Evolutionary conservation across 2,888 invertebrate species (phyloP), one percentile per base, ranked within the genome.

Genomic region (Liopterus haemorrhoidalis): DNA sequence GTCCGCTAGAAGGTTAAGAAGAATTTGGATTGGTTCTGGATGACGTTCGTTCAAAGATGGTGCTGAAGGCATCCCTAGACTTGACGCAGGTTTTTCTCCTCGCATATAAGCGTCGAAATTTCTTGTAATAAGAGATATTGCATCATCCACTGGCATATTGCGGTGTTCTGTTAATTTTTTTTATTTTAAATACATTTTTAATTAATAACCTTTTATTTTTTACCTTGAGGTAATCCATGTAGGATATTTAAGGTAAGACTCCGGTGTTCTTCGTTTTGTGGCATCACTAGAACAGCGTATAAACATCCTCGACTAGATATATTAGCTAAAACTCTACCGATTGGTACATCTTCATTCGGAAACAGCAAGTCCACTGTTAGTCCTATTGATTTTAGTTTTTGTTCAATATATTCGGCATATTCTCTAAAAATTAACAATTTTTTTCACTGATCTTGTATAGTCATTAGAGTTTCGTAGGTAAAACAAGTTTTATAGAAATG

Each of bases 101-200:
- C 73, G 67, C 65, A 75, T 72, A 59, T 80, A 81, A 56, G 65
- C 71, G 18, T 75, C 74, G 59, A 81, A 82, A 58, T 89, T 86
- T 1, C 82, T 76, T 5, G 79, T 76, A 20, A 95, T 73, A 50
- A 94, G 71, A 52, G 77, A 76, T 46, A 94, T 70, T 0, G 94
- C 91, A 67, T 94, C 93, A 43, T 95, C 93, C 25, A 93, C 64
- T 0, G 93, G 93, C 91, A 95, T 95, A 70, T 95, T 94, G 56
- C 95, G 81, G 68, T 95, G 95, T 63, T 94, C 95, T 82, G 73
- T 31, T 20, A 6, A 30, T 24, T 41, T 12, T 20, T 40, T 31
- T 30, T 35, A 27, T 28, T 11, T 21, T 22, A 43, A 37, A 18
- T 22, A 20, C 18, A 9, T 35, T 14, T 42, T 5, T 36, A 48